A percentile compares a stretch with the other conserved stretches of the same genome.
Conservation (phyloP, 2,797 vertebrate genomes). For the Margarornis squamiger region DNA sequence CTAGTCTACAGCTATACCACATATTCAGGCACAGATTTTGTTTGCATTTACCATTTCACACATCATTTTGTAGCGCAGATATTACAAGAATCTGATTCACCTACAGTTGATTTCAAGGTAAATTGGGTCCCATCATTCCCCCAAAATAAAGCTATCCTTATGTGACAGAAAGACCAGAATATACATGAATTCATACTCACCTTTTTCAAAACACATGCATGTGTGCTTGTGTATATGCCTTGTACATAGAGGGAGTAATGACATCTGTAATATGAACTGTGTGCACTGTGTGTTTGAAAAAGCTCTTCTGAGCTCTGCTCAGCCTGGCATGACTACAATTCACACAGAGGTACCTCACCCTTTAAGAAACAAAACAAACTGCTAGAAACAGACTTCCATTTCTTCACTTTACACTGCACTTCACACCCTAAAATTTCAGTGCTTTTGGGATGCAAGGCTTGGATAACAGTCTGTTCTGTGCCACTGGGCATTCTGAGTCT, state of each 20-base stretch:
- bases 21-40: not conserved
- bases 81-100: not conserved
- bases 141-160: not conserved
- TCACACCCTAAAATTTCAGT: not conserved
- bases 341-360: rapidly evolving
- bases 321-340: not conserved
- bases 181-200: not conserved
- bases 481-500: not conserved
- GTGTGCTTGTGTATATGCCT: not conserved
- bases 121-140: not conserved
- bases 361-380: not conserved
- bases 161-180: not conserved
- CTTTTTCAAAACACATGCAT: not conserved
- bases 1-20: not conserved
- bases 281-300: not conserved
- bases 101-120: not conserved
- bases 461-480: not conserved
- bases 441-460: not conserved
- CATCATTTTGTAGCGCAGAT: not conserved
- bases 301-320: not conserved
- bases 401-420: not conserved
- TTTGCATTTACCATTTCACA: not conserved
- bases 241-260: not conserved
- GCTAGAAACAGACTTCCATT: not conserved
- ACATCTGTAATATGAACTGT: not conserved